Base-by-base conservation (phyloP, 2,113 vertebrate genomes). In the Dendropsophus ebraccatus region DNA sequence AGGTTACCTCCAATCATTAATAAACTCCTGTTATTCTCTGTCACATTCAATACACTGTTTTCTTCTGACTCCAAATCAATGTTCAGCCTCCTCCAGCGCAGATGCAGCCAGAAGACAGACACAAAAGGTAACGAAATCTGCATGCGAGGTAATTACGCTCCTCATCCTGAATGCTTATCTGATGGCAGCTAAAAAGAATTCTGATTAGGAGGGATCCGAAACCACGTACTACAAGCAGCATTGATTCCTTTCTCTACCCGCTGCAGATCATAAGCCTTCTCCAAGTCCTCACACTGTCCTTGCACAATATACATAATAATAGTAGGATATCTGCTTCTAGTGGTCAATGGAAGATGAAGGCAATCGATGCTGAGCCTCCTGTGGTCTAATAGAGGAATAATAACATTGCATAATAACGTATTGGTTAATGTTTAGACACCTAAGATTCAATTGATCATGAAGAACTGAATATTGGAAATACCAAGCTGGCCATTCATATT, bases 61-160 rank as follows among this genome's bases (percentile, higher is more conserved):
- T 47, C 56, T 52, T 8, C 62, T 23, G 28, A n/a, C 45, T 47
- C 45, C 28, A 32, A 82, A 69, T 82, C 62, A 70, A 52, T 82
- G 80, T 7, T 62, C 72, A 47, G 72, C 72, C 80, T 82, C 80
- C 47, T 52, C 45, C 62, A 32, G 21, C 5, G 17, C 28, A 50
- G 45, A 82, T 32, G 47, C 23, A 28, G 60, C 25, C 13, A 32
- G 23, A 21, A 50, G 62, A 82, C 32, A 69, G 80, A 28, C 62
- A 52, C 80, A 82, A 49, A 50, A 69, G 80, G 62, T 69, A 82
- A 69, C 62, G 11, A 30, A 82, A 82, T 50, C 35, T 82, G 62
- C 47, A 70, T 82, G 60, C 16, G 16, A 65, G 62, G 25, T 82
- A 70, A 82, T 82, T 82, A 70, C 41, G 45, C 52, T 17, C 16